Percentiles rank a stretch among this genome's conserved stretches.
Evolutionary conservation across 1,140 invertebrate species (phyloP).

Genomic region (Cyphomyrmex costatus): DNA sequence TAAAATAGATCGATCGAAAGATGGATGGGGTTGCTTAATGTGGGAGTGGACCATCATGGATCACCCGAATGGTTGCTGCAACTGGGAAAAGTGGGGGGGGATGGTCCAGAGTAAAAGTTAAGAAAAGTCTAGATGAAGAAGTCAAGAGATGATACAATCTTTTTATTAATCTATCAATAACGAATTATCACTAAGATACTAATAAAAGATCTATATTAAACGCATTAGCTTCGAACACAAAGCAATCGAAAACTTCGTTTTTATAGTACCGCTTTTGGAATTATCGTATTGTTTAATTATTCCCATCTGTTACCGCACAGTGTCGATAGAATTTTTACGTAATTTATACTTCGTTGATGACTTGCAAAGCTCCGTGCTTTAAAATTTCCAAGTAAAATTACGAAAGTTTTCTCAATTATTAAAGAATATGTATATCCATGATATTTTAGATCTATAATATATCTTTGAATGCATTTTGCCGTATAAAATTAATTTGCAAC

Average conservation of each 20-base stretch:
- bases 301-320: background rate
- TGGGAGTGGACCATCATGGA: conserved; percentile 41
- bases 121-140: background rate
- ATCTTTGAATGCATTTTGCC: background rate
- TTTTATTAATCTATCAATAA: background rate
- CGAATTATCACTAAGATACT: background rate
- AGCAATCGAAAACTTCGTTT: background rate
- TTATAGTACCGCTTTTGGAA: background rate
- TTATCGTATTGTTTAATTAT: background rate
- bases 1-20: conserved; percentile 54
- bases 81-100: too few relatives aligned
- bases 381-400: conserved; percentile 29
- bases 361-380: background rate
- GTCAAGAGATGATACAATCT: background rate
- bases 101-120: conserved; percentile 3
- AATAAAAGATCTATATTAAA: background rate
- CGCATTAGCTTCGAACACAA: background rate
- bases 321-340: background rate
- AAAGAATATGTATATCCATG: background rate
- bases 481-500: background rate
- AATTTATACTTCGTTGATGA: conserved; percentile 20
- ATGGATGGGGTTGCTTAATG: conserved; percentile 45
- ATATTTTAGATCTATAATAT: background rate
- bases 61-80: conserved; percentile 29
- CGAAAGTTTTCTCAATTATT: conserved; percentile 37